Conservation (phyloP, 2,888 invertebrate genomes). For the Ormyrus thymus region DNA sequence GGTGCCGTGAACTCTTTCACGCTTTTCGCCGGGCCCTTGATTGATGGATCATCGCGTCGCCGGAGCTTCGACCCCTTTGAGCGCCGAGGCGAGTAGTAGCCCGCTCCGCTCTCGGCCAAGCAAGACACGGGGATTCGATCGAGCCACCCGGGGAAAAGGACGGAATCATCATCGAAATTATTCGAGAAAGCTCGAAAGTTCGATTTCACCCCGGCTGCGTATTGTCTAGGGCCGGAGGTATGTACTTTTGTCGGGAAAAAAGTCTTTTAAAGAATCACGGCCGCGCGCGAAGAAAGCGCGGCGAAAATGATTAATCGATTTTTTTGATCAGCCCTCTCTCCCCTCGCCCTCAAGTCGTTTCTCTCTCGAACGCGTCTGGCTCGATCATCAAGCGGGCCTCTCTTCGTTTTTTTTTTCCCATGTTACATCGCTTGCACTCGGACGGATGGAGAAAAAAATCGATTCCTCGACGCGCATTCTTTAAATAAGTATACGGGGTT, state of each 20-base stretch:
- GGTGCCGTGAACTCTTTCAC: conserved; percentile 71
- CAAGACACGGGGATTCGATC: conserved; percentile 36
- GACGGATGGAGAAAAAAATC: conserved; percentile 4
- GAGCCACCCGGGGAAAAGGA: conserved; percentile 47
- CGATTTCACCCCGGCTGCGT: too few species aligned
- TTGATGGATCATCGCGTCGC: conserved; percentile 66
- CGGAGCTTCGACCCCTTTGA: conserved; percentile 63
- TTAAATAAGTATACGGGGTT: conserved; percentile 16
- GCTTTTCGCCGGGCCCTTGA: conserved; percentile 64
- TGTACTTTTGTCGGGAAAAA: conserved; percentile 31
- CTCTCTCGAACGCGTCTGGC: background rate
- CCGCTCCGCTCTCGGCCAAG: conserved; percentile 42
- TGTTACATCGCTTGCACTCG: conserved; percentile 7
- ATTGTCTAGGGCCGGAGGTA: conserved; percentile 4
- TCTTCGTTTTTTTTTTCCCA: conserved; percentile 37
- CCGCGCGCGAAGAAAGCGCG: conserved; percentile 47
- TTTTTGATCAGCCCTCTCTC: conserved; percentile 59
- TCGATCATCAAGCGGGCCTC: conserved; percentile 37
- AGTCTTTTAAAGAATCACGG: conserved; percentile 55
- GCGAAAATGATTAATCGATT: conserved; percentile 71
- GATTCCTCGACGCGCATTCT: conserved; percentile 33
- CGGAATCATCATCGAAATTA: conserved; percentile 48
- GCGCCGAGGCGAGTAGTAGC: conserved; percentile 41
- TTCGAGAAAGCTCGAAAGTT: conserved; percentile 52
- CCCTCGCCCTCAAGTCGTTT: conserved; percentile 43